Evolutionary conservation across 1,140 invertebrate species (phyloP).

Genomic region (Aphidius gifuensis): DNA sequence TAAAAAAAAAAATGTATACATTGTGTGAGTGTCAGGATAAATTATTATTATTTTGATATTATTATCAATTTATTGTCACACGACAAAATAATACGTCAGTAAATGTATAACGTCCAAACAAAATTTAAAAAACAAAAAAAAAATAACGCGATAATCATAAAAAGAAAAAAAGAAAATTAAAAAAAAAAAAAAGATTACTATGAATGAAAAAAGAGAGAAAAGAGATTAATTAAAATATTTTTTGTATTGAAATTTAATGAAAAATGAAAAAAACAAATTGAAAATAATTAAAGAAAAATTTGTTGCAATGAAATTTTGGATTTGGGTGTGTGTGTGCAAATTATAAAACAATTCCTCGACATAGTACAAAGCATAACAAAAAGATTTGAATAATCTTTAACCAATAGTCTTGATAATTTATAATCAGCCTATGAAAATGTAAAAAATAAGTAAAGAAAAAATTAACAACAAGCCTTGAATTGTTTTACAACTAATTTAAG

Average conservation of each 20-base stretch:
- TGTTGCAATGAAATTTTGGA: background rate
- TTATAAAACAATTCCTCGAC: conserved; percentile 16
- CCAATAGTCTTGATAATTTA: conserved; percentile 14
- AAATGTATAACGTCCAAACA: too few species aligned
- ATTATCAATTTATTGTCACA: too few species aligned
- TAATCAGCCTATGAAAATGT: conserved; percentile 9
- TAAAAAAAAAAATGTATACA: too few species aligned
- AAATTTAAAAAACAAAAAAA: too few species aligned
- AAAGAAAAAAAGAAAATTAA: too few species aligned
- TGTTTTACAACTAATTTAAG: too few species aligned
- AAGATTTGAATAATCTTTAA: conserved; percentile 12
- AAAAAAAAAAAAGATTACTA: too few species aligned
- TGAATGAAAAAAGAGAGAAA: background rate
- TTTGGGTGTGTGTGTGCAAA: background rate
- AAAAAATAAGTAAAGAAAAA: conserved; percentile 5
- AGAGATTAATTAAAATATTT: background rate
- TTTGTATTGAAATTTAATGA: background rate
- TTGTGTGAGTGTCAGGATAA: too few species aligned
- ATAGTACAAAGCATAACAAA: conserved; percentile 24
- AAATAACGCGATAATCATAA: too few species aligned
- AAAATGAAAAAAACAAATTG: background rate
- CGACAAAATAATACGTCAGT: too few species aligned
- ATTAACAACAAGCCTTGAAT: background rate
- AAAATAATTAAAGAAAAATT: background rate
- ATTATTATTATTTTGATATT: too few species aligned